Evolutionary conservation across 1,140 invertebrate genomes (phyloP).

Genomic region (Oryctes rhinoceros): DNA sequence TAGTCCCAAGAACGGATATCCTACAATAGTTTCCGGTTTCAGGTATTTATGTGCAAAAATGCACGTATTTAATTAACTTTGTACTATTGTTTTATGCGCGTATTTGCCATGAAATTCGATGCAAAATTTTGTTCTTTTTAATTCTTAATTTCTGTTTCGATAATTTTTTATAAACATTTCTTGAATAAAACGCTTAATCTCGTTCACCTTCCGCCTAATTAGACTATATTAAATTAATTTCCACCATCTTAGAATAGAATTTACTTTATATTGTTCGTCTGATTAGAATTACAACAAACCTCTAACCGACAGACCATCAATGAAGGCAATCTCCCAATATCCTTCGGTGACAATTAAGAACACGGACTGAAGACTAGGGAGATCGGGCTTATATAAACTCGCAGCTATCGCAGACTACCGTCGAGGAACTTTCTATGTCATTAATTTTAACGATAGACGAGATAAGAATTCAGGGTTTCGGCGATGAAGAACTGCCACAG

Average conservation of each 20-base stretch:
- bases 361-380: not conserved
- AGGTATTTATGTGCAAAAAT: too few species aligned
- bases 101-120: too few species aligned
- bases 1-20: too few species aligned
- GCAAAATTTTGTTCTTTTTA: too few species aligned
- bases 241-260: not conserved
- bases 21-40: too few species aligned
- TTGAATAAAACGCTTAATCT: too few species aligned
- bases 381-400: not conserved
- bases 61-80: too few species aligned
- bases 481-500: not conserved
- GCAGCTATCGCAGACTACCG: not conserved
- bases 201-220: not conserved
- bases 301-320: not conserved
- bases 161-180: too few species aligned
- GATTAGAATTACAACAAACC: conserved; percentile 18
- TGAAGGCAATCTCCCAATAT: not conserved
- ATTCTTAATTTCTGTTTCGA: too few species aligned
- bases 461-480: not conserved
- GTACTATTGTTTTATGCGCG: too few species aligned
- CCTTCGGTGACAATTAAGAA: conserved; percentile 6
- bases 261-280: conserved; percentile 13
- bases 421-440: conserved; percentile 16
- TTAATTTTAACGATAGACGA: conserved; percentile 31
- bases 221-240: not conserved